Conservation (phyloP, 2,113 vertebrate species). For the Turnix velox region DNA sequence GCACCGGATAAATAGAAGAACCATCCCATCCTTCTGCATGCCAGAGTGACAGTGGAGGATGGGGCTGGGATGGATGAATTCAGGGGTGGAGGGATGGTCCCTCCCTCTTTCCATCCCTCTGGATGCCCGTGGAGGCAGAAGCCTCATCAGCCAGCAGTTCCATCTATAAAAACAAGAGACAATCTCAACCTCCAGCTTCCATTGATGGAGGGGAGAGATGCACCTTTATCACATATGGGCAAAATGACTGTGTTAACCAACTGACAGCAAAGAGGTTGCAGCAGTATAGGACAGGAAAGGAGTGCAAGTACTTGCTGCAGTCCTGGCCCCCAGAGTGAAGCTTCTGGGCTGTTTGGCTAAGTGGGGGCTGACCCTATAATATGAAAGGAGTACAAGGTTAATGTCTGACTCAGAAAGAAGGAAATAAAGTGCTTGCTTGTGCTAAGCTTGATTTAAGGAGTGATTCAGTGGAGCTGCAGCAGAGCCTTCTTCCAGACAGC, state of each 20-base stretch:
- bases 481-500: neutral
- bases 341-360: neutral
- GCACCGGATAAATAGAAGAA: neutral
- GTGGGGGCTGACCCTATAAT: neutral
- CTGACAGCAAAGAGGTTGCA: neutral
- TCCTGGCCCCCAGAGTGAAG: neutral
- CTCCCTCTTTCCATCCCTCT: neutral
- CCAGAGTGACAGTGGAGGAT: neutral
- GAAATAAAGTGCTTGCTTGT: neutral
- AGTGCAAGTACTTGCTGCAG: neutral
- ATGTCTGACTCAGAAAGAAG: neutral
- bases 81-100: neutral
- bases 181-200: neutral
- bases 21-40: neutral
- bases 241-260: neutral
- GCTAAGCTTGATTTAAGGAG: neutral
- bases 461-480: neutral
- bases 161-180: neutral
- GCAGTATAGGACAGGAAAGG: neutral
- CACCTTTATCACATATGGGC: neutral
- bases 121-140: neutral
- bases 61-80: neutral
- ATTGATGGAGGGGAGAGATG: neutral
- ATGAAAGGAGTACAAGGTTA: neutral
- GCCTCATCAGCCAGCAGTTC: neutral